A percentile compares a stretch with the other conserved stretches of the same genome.
Evolutionary conservation across 2,888 invertebrate genomes (phyloP).

Genomic region (Ormia ochracea): DNA sequence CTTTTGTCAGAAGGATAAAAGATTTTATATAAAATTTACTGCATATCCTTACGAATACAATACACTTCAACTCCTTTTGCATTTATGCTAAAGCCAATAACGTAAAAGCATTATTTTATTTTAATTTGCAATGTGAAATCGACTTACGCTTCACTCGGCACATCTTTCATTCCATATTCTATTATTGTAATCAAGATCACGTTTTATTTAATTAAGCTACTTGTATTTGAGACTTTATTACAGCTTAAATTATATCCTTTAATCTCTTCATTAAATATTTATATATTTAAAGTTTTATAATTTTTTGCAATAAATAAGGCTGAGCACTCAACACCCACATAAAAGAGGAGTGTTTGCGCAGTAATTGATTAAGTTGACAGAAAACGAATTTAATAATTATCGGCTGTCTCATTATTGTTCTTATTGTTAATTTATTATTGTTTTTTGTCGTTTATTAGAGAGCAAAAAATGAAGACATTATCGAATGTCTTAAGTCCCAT

Average conservation of each 20-base stretch:
- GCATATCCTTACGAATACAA: too few relatives aligned
- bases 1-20: too few relatives aligned
- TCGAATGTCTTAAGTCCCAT: not conserved
- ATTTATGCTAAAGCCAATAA: too few relatives aligned
- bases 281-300: not conserved
- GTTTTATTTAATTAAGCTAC: not conserved
- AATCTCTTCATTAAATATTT: not conserved
- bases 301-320: not conserved
- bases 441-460: slow-evolving; percentile 19
- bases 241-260: not conserved
- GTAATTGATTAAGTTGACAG: slow-evolving; percentile 34
- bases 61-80: too few relatives aligned
- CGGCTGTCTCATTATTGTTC: not conserved
- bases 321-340: not conserved
- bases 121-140: too few relatives aligned
- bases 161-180: not conserved
- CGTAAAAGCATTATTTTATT: too few relatives aligned
- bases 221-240: not conserved
- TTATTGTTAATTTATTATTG: slow-evolving; percentile 19
- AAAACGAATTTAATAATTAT: slow-evolving; percentile 10
- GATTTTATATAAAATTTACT: too few relatives aligned
- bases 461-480: not conserved
- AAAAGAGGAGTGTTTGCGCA: not conserved
- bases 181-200: not conserved
- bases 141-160: too few relatives aligned